phyloP scores from a whole-genome alignment of 2,888 invertebrate genomes.

The Oegoconia quadripuncta region DNA sequence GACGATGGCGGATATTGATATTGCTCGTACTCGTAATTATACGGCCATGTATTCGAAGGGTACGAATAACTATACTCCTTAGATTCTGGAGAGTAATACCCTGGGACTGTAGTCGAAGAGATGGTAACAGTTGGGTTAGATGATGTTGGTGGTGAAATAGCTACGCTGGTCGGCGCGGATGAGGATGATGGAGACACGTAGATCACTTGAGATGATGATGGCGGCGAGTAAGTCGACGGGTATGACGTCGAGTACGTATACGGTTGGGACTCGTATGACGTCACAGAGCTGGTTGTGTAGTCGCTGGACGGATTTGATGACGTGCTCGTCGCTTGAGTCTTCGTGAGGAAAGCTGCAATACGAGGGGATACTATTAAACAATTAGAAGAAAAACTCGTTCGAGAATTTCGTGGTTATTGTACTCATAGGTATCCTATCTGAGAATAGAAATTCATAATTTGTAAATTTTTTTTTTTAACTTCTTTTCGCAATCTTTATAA shows the following conservation, averaged over 20 bases:
- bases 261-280: slow-evolving; percentile 30
- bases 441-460: too few relatives aligned
- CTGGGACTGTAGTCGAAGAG: slow-evolving; percentile 20
- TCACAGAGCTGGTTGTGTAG: not conserved
- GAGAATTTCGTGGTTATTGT: not conserved
- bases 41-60: slow-evolving; percentile 1
- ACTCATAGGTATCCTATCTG: too few relatives aligned
- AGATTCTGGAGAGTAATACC: slow-evolving; percentile 3
- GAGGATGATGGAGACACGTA: slow-evolving; percentile 37
- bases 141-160: slow-evolving; percentile 27
- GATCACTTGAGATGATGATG: slow-evolving; percentile 35
- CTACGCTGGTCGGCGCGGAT: slow-evolving; percentile 27
- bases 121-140: slow-evolving; percentile 27
- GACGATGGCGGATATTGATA: not conserved
- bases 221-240: slow-evolving; percentile 20
- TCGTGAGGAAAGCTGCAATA: slow-evolving; percentile 34
- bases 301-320: slow-evolving; percentile 17
- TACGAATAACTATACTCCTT: slow-evolving; percentile 2
- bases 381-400: not conserved
- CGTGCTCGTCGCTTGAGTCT: slow-evolving; percentile 23
- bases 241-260: slow-evolving; percentile 27
- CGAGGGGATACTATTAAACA: not conserved
- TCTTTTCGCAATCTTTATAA: too few relatives aligned
- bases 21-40: not conserved
- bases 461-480: too few relatives aligned